Evolutionary conservation across 2,888 invertebrate genomes (phyloP), one percentile per base, ranked within the genome.

Genomic region (Drosophila paramelanica): DNA sequence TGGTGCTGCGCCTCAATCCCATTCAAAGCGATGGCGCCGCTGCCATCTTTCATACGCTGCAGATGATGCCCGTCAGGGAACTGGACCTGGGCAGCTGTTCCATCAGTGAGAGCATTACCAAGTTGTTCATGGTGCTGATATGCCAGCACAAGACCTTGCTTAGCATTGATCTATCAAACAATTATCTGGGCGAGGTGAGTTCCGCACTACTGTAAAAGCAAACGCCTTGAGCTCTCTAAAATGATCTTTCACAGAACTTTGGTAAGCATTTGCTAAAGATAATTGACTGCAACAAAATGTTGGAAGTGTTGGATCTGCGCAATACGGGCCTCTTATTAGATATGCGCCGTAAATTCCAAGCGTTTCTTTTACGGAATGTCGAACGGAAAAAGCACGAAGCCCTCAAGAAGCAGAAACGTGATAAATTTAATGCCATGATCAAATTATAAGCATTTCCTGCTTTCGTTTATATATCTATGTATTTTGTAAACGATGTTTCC

Each of bases 11-110:
- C 4, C 58, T 92, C 20, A 92, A 92, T 86, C 92, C 92, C n/a
- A 92, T 92, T 31, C 87, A 90, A 43, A 91, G 91, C 13, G 92
- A 92, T 61, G 92, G 92, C 2, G 90, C 90, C 0, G 90, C 91
- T 0, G 90, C 91, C 39, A 89, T 92, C 55, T 90, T 92, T 58
- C 77, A 90, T 1, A 79, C 82, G 8, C 64, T 91, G 5, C 76
- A 81, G 14, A 51, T 67, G 25, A 76, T 92, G 65, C 90, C 91
- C 11, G 80, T 92, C 6, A 78, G 77, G 43, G 56, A 74, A 20
- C 64, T 92, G 11, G 90, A 92, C 62, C 8, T 92, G 13, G 88
- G 90, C 33, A 89, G 89, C 17, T 92, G 92, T 60, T 86, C 84
- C 3, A 80, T 92, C 10, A 85, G 79, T 3, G 80, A 86, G 2